Evolutionary conservation across 30 jellyfish, hydroid and myxozoan genomes (phyloP), one percentile per base, ranked within the genome.

Genomic region (Catostylus mosaicus): DNA sequence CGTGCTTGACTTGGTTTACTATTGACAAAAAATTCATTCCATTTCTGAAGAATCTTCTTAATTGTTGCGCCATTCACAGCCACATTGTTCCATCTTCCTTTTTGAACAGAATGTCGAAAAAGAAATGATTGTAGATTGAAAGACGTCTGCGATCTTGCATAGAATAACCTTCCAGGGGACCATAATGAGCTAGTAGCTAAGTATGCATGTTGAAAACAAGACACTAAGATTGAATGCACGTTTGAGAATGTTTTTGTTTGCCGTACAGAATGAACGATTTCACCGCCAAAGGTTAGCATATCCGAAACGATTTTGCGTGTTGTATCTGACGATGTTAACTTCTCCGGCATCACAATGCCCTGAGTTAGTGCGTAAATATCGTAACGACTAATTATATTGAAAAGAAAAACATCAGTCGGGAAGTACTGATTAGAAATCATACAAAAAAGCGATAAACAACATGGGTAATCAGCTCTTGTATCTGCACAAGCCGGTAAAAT

Each of bases 151-250:
- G 86, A 66, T 38, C 92, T 74, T 19, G 87, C 68, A 35, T 46
- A 61, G 72, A 72, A 78, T 10, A 86, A 81, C 77, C 48, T 76
- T 27, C 96, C 90, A 36, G 87, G 90, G 22, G 77, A 73, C 98
- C 98, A 92, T 45, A 92, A 76, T 11, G 96, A 75, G 64, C 97
- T 88, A 10, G 98, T 31, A 20, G 90, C 96, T 9, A 92, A 33
- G 68, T 77, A 92, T 24, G 84, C 82, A 70, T 92, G 98, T 61
- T 92, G 98, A 66, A 92, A 62, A 67, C 98, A 92, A 10, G 98
- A 78, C 22, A 90, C 63, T 22, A 82, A 54, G n/a, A 92, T 30
- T 68, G 87, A 72, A 67, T 72, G 82, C 47, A 86, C 64, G 71
- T 86, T 92, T 24, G 78, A n/a, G 29, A 61, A 54, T 29, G 93